Percentiles rank a stretch among this genome's conserved stretches.
Evolutionary conservation across 2,797 vertebrate genomes (phyloP).

Genomic region (Gallirallus australis): DNA sequence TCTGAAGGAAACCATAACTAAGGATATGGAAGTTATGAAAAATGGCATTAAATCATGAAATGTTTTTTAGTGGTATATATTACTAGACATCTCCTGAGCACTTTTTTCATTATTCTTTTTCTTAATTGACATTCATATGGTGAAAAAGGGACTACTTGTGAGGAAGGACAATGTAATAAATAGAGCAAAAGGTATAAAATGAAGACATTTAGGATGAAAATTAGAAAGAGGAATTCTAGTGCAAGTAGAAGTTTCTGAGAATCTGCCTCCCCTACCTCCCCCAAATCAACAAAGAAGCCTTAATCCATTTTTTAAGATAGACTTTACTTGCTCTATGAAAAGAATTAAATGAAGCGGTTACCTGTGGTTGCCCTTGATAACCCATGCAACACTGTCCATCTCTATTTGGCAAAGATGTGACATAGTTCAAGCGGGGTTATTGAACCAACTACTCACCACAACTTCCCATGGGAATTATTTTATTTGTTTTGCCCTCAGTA

Average conservation of each 20-base stretch:
- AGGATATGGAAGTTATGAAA: background rate
- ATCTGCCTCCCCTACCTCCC: no score
- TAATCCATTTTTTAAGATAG: background rate
- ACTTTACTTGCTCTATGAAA: background rate
- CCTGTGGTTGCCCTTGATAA: background rate
- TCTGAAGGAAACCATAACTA: background rate
- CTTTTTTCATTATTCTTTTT: background rate
- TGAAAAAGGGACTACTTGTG: background rate
- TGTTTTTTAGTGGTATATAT: background rate
- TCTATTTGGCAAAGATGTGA: background rate
- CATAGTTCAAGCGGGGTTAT: background rate
- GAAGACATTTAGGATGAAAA: background rate
- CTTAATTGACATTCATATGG: background rate
- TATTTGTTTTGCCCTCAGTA: background rate
- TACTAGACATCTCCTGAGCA: background rate
- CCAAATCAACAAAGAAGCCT: background rate
- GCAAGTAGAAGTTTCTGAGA: background rate
- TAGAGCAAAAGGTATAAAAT: background rate
- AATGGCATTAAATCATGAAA: background rate
- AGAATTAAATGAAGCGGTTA: background rate
- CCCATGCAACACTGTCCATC: background rate
- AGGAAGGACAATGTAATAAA: background rate
- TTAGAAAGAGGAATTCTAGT: background rate
- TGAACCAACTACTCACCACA: background rate
- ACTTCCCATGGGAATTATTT: background rate